A percentile compares a stretch with the other conserved stretches of the same genome.
Conservation (phyloP, 2,797 vertebrate species). For the Takifugu rubripes region DNA sequence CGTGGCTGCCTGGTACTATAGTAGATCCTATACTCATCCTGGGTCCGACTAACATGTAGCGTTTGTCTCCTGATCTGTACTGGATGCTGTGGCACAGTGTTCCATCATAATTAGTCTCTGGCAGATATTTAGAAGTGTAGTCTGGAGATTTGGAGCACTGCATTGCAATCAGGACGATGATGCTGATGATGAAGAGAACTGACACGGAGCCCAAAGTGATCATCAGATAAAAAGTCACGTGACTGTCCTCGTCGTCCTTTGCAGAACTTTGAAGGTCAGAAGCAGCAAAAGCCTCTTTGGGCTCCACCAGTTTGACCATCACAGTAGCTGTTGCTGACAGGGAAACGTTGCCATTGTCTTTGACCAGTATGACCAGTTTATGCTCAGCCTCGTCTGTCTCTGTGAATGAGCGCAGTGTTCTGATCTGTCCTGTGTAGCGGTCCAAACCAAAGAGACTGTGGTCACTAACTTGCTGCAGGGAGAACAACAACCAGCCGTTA, state of each 20-base stretch:
- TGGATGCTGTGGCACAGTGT: conserved; percentile 63
- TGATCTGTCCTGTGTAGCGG: conserved; percentile 46
- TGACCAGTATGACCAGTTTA: conserved; percentile 45
- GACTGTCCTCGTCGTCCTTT: conserved; percentile 20
- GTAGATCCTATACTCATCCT: not conserved
- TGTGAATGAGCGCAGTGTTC: conserved; percentile 32
- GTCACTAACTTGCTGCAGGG: conserved; percentile 30
- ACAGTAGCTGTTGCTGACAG: conserved; percentile 32
- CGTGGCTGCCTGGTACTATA: too few species aligned
- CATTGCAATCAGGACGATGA: conserved; percentile 48
- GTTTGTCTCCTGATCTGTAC: conserved; percentile 58
- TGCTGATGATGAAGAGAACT: conserved; percentile 45
- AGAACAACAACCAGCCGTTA: conserved; percentile 37
- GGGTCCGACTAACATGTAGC: conserved; percentile 6
- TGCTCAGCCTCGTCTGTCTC: conserved; percentile 22
- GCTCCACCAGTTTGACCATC: conserved; percentile 38
- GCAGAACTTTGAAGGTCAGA: conserved; percentile 22
- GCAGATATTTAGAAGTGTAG: conserved; percentile 52
- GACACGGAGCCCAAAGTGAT: conserved; percentile 48
- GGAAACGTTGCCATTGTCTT: conserved; percentile 47
- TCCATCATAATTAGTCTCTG: conserved; percentile 56
- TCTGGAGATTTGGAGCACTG: conserved; percentile 56
- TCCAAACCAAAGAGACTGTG: conserved; percentile 50
- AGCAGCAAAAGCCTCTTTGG: conserved; percentile 21
- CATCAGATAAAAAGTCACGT: conserved; percentile 39